Percentiles rank a stretch among this genome's conserved stretches.
Conservation (phyloP, 2,888 invertebrate genomes). For the Sepiola atlantica region DNA sequence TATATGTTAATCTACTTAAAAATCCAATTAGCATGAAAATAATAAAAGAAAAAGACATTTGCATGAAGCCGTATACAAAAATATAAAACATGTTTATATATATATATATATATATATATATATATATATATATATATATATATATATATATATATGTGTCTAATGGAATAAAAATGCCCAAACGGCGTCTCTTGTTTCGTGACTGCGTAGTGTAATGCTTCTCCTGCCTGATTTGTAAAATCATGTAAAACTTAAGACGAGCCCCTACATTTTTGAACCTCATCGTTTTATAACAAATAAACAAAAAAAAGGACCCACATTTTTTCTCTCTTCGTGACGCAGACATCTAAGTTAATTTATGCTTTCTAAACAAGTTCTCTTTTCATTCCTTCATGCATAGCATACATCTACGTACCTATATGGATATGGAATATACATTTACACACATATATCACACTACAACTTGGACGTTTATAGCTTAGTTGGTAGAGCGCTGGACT, state of each 20-base stretch:
- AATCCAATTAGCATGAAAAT: no score
- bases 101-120: no score
- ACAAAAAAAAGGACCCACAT: not conserved
- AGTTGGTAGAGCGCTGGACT: no score
- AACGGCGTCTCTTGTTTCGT: not conserved
- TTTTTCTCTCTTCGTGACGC: not conserved
- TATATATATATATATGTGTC: not conserved
- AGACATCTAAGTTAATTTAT: not conserved
- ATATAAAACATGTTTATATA: not conserved
- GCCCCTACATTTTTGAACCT: not conserved
- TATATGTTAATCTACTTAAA: no score
- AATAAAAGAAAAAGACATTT: no score
- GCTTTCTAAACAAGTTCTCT: not conserved
- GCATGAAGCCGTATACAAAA: no score
- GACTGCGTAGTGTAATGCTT: not conserved
- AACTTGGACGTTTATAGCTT: no score
- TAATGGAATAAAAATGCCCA: not conserved
- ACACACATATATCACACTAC: not conserved
- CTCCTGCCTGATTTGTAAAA: not conserved
- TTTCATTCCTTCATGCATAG: not conserved
- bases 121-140: not conserved
- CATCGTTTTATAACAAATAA: not conserved
- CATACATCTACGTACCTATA: not conserved
- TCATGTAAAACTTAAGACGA: not conserved
- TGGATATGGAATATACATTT: not conserved